Percentiles rank a stretch among this genome's conserved stretches.
Conservation (phyloP, 2,797 vertebrate genomes). For the Spinus pinus region DNA sequence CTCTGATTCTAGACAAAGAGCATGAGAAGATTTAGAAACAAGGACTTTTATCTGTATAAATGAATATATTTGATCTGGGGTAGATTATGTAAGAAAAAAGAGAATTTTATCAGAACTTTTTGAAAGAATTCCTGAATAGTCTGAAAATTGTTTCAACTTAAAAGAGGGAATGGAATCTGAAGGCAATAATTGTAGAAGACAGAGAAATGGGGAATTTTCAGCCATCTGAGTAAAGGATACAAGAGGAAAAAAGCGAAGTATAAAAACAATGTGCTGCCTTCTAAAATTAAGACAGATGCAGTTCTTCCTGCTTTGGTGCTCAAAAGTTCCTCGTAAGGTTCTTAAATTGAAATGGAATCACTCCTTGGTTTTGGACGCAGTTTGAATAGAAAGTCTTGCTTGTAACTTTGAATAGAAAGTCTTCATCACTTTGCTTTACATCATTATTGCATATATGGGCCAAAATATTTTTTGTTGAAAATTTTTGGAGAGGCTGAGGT, state of each 20-base stretch:
- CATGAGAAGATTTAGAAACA: not conserved
- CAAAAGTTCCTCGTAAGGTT: not conserved
- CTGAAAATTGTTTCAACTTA: not conserved
- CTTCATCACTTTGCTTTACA: not conserved
- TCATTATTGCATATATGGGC: not conserved
- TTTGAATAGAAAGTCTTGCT: not conserved
- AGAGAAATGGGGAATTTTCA: not conserved
- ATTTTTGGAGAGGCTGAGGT: not conserved
- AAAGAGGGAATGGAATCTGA: not conserved
- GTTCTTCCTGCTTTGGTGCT: not conserved
- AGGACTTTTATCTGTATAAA: not conserved
- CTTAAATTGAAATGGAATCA: not conserved
- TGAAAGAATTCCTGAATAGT: not conserved
- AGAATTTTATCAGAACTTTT: not conserved
- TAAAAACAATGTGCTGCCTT: not conserved
- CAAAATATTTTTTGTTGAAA: not conserved
- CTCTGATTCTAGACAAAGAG: not conserved
- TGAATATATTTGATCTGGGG: not conserved
- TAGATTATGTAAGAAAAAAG: not conserved
- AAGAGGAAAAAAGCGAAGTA: not conserved
- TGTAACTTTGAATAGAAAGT: not conserved
- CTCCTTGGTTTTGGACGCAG: not conserved
- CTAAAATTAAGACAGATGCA: not conserved
- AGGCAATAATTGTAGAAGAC: not conserved
- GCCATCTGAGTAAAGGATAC: rapidly evolving